Evolutionary conservation across 2,113 vertebrate species (phyloP), one percentile per base, ranked within the genome.

Genomic region (Ammodytes marinus): DNA sequence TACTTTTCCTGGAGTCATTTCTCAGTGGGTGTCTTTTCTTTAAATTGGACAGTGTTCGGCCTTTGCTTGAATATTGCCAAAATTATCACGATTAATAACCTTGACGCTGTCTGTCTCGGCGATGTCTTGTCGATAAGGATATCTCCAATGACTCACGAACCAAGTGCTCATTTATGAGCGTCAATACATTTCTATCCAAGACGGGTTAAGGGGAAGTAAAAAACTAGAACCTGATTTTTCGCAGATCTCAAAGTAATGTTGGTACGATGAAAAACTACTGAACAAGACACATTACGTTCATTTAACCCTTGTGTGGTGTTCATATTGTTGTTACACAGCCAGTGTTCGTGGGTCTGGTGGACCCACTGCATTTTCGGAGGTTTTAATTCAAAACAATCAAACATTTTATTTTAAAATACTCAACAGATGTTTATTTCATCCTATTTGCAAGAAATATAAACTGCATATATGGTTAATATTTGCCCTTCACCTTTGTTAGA

Each of bases 51-150:
- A 57, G 77, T 17, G 27, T 27, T 27, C 5, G 8, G 8, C 39
- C 0, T 61, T 59, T 66, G 17, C 63, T 72, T 59, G 8, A 67
- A 55, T 9, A 82, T 14, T 60, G 6, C 14, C 19, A 11, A 52
- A 72, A 80, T 17, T 45, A 85, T 64, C 59, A 57, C 17, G 3
- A 80, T 68, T 27, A 79, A 79, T 47, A 69, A 14, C 79, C 65
- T 77, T 50, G 60, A 43, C 17, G 43, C 5, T 5, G 7, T 49
- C 5, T 5, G 7, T 49, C 61, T 40, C 17, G 12, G 12, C 6
- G 54, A 54, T 53, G 37, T 53, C 37, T 27, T 45, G 39, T 67
- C 55, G 15, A n/a, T 40, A 55, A 47, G 43, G 7, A 27, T 64
- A 57, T 67, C 35, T 42, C n/a, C 50, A 2, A 17, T 61, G 43